Conservation (phyloP, 2,113 vertebrate species). For the Pandion haliaetus region DNA sequence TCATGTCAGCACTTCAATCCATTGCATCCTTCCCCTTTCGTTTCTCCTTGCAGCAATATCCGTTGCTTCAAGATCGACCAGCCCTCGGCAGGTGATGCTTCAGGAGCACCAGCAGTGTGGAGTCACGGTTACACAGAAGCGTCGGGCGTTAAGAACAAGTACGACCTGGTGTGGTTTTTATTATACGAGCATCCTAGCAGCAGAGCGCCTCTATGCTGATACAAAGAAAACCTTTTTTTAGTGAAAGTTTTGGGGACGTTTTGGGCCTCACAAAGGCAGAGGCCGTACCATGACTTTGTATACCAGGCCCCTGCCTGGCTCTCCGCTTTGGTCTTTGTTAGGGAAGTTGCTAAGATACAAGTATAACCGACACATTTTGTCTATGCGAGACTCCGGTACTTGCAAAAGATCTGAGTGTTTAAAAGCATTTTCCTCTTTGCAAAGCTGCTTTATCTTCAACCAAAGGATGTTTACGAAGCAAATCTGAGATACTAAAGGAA, state of each 20-base stretch:
- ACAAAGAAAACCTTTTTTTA: not conserved
- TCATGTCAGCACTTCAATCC: not conserved
- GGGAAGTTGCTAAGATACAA: constrained; percentile 68
- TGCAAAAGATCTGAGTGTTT: constrained; percentile 39
- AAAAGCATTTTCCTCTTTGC: constrained; percentile 50
- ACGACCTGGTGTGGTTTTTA: not conserved
- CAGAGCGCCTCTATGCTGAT: not conserved
- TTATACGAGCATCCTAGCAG: not conserved
- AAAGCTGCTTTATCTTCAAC: constrained; percentile 62
- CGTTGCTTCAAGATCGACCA: constrained; percentile 97
- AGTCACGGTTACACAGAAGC: constrained; percentile 97
- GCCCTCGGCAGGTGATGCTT: constrained; percentile 83
- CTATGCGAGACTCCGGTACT: not conserved
- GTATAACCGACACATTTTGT: constrained; percentile 32
- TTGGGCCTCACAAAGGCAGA: not conserved
- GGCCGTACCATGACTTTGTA: not conserved
- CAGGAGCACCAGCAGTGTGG: constrained; percentile 93
- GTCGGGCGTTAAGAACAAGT: constrained; percentile 97
- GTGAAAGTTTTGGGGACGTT: not conserved
- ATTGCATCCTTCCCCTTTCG: not conserved
- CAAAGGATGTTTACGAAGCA: constrained; percentile 57
- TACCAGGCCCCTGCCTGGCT: not conserved
- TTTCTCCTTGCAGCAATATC: constrained; percentile 85
- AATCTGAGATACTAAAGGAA: not conserved
- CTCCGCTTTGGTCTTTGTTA: constrained; percentile 21